Conservation (phyloP, 2,888 invertebrate genomes). For the Trichopoda pennipes region DNA sequence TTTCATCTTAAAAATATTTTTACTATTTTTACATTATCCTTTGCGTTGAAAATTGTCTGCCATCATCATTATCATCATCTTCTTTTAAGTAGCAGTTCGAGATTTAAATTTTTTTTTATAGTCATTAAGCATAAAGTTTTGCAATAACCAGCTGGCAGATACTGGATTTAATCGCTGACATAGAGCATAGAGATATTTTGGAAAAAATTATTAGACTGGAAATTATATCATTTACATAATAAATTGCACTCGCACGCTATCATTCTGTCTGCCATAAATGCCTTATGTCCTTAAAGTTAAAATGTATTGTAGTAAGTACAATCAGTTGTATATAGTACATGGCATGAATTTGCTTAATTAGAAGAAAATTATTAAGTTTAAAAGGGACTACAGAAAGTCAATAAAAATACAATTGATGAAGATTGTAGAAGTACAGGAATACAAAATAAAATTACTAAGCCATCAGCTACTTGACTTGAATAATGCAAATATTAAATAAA, state of each 20-base stretch:
- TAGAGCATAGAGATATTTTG: conserved; percentile 5
- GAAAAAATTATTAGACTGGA: conserved; percentile 45
- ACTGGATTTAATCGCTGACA: conserved; percentile 24
- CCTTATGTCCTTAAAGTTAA: neutral
- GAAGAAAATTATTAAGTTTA: conserved; percentile 25
- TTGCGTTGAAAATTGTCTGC: neutral
- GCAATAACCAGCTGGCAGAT: conserved; percentile 40
- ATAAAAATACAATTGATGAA: too few species aligned
- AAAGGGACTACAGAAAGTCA: neutral
- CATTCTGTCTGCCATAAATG: neutral
- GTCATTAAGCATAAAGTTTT: conserved; percentile 24
- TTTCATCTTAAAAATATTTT: neutral
- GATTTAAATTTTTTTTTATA: conserved; percentile 23
- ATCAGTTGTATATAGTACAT: neutral
- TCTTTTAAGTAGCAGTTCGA: neutral
- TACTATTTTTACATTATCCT: neutral
- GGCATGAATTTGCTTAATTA: neutral
- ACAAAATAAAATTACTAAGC: too few species aligned
- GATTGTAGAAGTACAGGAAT: too few species aligned
- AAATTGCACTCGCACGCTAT: neutral
- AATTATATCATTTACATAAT: conserved; percentile 38
- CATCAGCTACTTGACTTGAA: too few species aligned
- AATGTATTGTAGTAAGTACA: too few species aligned
- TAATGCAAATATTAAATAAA: too few species aligned
- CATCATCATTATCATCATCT: conserved; percentile 21